These are phyloP conservation scores for Neosalanx taihuensis DNA, from an alignment of 2,797 vertebrate species.

Conservation along the genomic window DNA sequence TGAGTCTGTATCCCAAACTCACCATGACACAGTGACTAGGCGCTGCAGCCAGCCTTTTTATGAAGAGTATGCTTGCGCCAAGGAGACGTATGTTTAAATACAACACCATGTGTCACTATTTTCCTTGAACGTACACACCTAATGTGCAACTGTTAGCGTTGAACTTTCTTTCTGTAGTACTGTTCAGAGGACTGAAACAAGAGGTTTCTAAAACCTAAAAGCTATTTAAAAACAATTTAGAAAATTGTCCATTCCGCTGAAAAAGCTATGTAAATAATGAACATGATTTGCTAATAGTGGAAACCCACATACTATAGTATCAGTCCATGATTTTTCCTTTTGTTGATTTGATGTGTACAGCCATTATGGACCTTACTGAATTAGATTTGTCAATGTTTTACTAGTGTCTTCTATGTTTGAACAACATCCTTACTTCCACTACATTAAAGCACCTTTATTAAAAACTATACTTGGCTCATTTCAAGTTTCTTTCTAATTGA, in stretches of 20 bases:
- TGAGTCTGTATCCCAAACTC: conserved; percentile 69
- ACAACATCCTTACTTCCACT: conserved; percentile 74
- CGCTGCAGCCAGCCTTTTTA: conserved; percentile 85
- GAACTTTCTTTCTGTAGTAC: conserved; percentile 59
- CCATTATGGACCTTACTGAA: conserved; percentile 29
- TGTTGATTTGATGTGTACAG: conserved; percentile 38
- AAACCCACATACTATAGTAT: conserved; percentile 55
- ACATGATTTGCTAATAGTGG: conserved; percentile 32
- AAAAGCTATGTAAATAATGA: conserved; percentile 72
- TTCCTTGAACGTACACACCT: conserved; percentile 45
- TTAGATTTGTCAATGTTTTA: conserved; percentile 39
- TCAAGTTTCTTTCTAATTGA: neutral
- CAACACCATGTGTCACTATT: conserved; percentile 25
- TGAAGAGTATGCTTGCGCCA: conserved; percentile 83
- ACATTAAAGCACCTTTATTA: conserved; percentile 82
- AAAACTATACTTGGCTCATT: conserved; percentile 35
- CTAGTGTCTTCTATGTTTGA: conserved; percentile 35
- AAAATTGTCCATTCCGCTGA: conserved; percentile 54
- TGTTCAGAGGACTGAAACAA: conserved; percentile 58
- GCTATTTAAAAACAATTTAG: conserved; percentile 46
- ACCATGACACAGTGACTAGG: conserved; percentile 56
- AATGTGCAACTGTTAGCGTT: conserved; percentile 40
- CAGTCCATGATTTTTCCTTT: conserved; percentile 18
- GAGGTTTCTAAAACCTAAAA: conserved; percentile 10
- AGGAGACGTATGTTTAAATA: conserved; percentile 91